A percentile compares a stretch with the other conserved stretches of the same genome.
Evolutionary conservation across 2,797 vertebrate species (phyloP).

Genomic region (Myioborus melanocephalus): DNA sequence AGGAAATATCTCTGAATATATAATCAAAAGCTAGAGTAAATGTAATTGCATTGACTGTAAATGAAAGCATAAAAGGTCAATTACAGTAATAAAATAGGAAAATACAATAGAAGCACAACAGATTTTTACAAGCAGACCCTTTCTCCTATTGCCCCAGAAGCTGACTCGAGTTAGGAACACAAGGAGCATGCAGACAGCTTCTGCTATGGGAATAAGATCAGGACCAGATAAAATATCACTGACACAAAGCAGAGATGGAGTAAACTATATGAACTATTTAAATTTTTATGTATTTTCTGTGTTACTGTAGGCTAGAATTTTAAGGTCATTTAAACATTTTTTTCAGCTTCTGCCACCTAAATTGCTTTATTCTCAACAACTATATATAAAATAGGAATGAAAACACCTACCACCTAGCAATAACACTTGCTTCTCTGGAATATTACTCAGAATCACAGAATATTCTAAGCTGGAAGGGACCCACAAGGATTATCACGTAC

Average conservation of each 20-base stretch:
- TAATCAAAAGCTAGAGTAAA: neutral
- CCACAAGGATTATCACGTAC: neutral
- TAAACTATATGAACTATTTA: neutral
- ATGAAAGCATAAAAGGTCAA: neutral
- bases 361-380: neutral
- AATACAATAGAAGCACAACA: neutral
- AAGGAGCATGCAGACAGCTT: neutral
- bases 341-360: neutral
- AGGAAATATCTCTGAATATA: neutral
- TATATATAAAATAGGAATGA: neutral
- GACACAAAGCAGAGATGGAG: neutral
- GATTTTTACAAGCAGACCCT: neutral
- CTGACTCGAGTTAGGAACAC: neutral
- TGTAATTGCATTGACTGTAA: neutral
- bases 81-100: neutral
- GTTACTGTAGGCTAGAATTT: neutral
- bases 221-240: neutral
- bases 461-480: neutral
- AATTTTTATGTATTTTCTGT: neutral
- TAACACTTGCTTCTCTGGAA: neutral
- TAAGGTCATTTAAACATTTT: neutral
- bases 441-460: neutral
- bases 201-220: neutral
- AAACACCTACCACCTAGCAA: neutral
- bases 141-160: neutral